Conservation (phyloP, 2,888 invertebrate genomes). For the Aelia acuminata region DNA sequence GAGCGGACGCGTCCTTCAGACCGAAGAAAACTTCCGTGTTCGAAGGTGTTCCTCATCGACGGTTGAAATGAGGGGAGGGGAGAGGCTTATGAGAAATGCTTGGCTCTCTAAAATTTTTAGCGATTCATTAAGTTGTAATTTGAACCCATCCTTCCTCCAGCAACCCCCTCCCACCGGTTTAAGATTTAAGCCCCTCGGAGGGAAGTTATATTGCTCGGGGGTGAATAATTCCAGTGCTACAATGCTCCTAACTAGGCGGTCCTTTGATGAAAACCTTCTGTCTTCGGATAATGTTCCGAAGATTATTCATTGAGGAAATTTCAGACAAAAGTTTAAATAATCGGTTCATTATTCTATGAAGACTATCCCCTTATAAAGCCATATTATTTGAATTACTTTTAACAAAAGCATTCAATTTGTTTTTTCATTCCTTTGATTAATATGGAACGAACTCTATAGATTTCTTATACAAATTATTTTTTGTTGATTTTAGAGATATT, state of each 20-base stretch:
- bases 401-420: too few species aligned
- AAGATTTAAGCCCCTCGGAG: constrained; percentile 3
- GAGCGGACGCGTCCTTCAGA: not conserved
- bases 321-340: not conserved
- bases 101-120: not conserved
- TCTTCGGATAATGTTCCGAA: not conserved
- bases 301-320: not conserved
- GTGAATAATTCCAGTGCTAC: not conserved
- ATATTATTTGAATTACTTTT: too few species aligned
- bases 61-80: not conserved
- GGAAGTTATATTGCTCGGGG: constrained; percentile 36
- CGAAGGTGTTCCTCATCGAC: not conserved
- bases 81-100: not conserved
- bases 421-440: too few species aligned
- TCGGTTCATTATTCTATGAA: not conserved
- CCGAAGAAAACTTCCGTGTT: not conserved
- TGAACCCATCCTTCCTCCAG: not conserved
- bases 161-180: not conserved
- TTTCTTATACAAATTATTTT: too few species aligned
- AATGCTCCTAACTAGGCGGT: constrained; percentile 13
- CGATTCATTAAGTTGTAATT: constrained; percentile 20
- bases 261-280: constrained; percentile 33
- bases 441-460: too few species aligned
- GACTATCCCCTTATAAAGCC: not conserved
- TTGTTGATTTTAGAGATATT: too few species aligned